Percentiles rank a stretch among this genome's conserved stretches.
Evolutionary conservation across 2,113 vertebrate genomes (phyloP).

Genomic region (Alligator mississippiensis): DNA sequence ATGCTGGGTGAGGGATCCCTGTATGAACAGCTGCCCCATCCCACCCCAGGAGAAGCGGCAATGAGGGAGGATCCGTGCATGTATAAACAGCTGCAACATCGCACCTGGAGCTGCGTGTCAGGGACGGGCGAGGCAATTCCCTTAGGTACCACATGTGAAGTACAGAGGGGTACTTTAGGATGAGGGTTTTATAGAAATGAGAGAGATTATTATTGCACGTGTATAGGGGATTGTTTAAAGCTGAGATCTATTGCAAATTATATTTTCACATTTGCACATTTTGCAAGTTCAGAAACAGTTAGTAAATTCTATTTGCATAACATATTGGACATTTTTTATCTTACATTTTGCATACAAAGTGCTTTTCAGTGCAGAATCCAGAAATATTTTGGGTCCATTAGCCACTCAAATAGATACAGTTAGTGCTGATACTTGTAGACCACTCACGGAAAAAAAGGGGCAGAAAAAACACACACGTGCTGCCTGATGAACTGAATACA

Average conservation of each 20-base stretch:
- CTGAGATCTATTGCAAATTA: neutral
- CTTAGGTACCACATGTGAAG: accelerated
- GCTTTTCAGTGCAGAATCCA: neutral
- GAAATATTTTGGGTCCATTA: neutral
- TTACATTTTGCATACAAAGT: neutral
- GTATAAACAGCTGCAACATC: neutral
- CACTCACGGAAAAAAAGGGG: neutral
- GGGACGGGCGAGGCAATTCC: neutral
- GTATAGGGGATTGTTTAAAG: neutral
- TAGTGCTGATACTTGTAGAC: neutral
- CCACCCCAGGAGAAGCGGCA: neutral
- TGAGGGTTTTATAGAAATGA: accelerated
- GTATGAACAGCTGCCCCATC: neutral
- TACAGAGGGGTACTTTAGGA: neutral
- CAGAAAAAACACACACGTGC: neutral
- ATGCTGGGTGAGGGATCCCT: neutral
- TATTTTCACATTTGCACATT: neutral
- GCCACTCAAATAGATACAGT: neutral
- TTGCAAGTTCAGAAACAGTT: slow-evolving; percentile 17
- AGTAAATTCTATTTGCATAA: slow-evolving; percentile 6
- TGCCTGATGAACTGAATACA: neutral
- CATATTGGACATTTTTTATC: neutral
- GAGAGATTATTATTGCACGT: neutral
- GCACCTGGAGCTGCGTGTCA: accelerated
- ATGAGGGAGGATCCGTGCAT: neutral